These are phyloP conservation scores for Cinara cedri DNA, from an alignment of 2,888 invertebrate genomes.

Conservation along the genomic window DNA sequence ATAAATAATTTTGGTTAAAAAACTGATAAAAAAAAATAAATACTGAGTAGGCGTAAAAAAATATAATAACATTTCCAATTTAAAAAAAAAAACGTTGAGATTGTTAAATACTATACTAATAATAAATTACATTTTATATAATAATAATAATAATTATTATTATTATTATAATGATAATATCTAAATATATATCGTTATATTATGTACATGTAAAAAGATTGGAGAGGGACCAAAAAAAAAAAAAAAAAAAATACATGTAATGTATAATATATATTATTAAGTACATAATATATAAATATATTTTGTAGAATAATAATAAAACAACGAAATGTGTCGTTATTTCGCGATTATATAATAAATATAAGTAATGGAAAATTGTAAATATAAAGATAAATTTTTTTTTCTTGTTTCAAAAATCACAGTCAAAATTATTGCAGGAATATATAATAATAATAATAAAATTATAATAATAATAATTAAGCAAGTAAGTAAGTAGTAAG, in stretches of 20 bases:
- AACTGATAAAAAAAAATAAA: no score
- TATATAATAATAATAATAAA: slow-evolving; percentile 13
- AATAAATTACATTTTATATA: slow-evolving; percentile 30
- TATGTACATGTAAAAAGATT: slow-evolving; percentile 17
- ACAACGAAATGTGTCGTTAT: slow-evolving; percentile 18
- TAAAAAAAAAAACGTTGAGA: slow-evolving; percentile 22
- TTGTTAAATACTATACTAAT: slow-evolving; percentile 26
- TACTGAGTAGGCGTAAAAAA: no score
- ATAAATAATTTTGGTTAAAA: no score
- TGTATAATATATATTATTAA: no score
- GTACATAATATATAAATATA: no score
- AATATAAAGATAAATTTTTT: slow-evolving; percentile 52
- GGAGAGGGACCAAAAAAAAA: no score
- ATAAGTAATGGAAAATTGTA: slow-evolving; percentile 40
- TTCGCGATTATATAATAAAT: no score
- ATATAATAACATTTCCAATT: no score
- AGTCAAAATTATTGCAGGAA: slow-evolving; percentile 55
- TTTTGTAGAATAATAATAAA: slow-evolving; percentile 33
- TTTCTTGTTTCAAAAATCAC: slow-evolving; percentile 44
- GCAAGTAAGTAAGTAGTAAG: neutral
- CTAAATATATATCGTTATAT: slow-evolving; percentile 10
- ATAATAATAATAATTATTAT: neutral
- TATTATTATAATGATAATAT: neutral
- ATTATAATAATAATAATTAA: no score
- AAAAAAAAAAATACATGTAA: no score